A percentile compares a stretch with the other conserved stretches of the same genome.
Evolutionary conservation across 2,888 invertebrate species (phyloP).

Genomic region (Drosophila setosimentum): DNA sequence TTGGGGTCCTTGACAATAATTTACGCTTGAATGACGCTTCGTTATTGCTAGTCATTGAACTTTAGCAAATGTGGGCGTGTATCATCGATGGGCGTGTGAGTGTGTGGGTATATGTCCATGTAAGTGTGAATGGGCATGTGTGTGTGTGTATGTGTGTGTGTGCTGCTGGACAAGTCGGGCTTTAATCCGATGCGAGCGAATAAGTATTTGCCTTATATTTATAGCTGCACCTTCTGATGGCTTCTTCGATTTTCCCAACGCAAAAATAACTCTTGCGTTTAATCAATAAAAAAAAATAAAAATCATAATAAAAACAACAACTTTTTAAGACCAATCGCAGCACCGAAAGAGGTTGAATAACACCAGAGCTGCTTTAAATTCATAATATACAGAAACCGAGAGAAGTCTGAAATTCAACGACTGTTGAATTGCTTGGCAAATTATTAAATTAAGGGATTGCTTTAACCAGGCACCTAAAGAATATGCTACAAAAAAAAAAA

Average conservation of each 20-base stretch:
- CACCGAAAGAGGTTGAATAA: constrained; percentile 1
- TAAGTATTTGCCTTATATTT: constrained; percentile 47
- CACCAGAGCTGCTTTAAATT: constrained; percentile 22
- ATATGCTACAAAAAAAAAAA: too few relatives aligned
- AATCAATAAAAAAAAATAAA: constrained; percentile 47
- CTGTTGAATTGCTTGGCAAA: not conserved
- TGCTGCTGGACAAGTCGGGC: constrained; percentile 35
- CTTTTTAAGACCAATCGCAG: constrained; percentile 9
- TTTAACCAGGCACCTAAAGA: not conserved
- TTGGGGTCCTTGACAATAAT: constrained; percentile 62
- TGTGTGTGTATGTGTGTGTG: constrained; percentile 12
- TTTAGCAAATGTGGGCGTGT: constrained; percentile 60
- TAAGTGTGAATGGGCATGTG: not conserved
- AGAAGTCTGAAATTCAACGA: constrained; percentile 1
- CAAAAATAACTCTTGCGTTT: constrained; percentile 50
- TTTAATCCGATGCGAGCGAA: constrained; percentile 41
- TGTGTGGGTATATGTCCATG: constrained; percentile 10
- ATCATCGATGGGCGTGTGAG: constrained; percentile 4
- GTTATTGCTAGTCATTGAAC: constrained; percentile 77
- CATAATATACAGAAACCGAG: constrained; percentile 6
- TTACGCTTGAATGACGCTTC: constrained; percentile 69
- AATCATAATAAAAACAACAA: constrained; percentile 16
- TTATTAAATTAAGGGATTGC: constrained; percentile 7
- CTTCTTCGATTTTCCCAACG: constrained; percentile 18
- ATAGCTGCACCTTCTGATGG: constrained; percentile 48